Evolutionary conservation across 2,888 invertebrate species (phyloP).

Genomic region (Orthosia gracilis): DNA sequence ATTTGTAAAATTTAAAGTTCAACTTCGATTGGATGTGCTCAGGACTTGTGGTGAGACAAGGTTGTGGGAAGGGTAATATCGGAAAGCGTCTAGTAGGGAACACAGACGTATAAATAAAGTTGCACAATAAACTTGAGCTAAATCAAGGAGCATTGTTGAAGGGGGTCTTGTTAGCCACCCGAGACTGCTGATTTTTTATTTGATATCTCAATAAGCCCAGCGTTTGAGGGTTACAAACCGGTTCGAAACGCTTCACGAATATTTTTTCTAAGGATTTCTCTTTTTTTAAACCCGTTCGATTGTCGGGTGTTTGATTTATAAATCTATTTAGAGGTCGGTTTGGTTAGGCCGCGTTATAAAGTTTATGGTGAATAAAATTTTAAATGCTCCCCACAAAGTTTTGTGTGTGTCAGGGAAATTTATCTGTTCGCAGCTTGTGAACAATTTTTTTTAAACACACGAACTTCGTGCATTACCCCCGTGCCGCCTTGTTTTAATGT

Average conservation of each 20-base stretch:
- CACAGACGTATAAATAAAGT: slow-evolving; percentile 88
- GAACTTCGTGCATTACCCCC: slow-evolving; percentile 49
- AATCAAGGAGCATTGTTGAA: slow-evolving; percentile 90
- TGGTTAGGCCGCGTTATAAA: slow-evolving; percentile 79
- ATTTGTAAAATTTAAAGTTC: neutral
- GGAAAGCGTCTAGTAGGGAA: slow-evolving; percentile 82
- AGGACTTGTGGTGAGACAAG: slow-evolving; percentile 58
- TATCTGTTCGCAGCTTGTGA: slow-evolving; percentile 61
- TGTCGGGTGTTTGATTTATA: slow-evolving; percentile 86
- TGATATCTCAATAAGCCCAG: slow-evolving; percentile 90
- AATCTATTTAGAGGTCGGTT: slow-evolving; percentile 85
- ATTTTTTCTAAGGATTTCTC: slow-evolving; percentile 74
- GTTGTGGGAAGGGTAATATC: slow-evolving; percentile 72
- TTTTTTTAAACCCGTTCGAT: slow-evolving; percentile 68
- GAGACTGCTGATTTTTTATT: slow-evolving; percentile 90
- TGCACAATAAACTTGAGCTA: slow-evolving; percentile 89
- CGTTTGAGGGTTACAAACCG: slow-evolving; percentile 83
- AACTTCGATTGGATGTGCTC: slow-evolving; percentile 21
- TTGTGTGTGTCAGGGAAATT: slow-evolving; percentile 67
- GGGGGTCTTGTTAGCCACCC: slow-evolving; percentile 85
- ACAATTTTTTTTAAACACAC: slow-evolving; percentile 46
- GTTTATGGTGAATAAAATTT: slow-evolving; percentile 77
- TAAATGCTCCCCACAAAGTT: slow-evolving; percentile 67
- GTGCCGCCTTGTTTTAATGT: slow-evolving; percentile 61
- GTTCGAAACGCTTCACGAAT: slow-evolving; percentile 73